Conservation (phyloP, 2,888 invertebrate species). For the Drosophila mimetica region DNA sequence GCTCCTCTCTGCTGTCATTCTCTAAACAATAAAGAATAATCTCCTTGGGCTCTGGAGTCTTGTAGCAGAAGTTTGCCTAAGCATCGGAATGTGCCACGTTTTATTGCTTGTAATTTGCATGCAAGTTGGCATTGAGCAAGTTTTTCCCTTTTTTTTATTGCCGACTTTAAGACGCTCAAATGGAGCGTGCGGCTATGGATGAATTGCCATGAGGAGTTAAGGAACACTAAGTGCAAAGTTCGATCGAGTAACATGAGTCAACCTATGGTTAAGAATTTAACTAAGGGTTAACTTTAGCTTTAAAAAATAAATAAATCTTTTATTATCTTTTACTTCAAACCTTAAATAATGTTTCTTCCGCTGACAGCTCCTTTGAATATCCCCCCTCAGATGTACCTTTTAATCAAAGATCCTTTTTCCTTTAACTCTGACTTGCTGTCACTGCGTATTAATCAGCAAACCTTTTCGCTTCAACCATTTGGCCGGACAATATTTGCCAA, state of each 20-base stretch:
- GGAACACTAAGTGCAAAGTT: constrained; percentile 54
- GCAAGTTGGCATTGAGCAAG: constrained; percentile 55
- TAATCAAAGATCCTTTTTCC: neutral
- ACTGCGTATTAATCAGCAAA: constrained; percentile 78
- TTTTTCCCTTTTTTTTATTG: constrained; percentile 63
- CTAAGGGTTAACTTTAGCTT: neutral
- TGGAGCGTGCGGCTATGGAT: constrained; percentile 57
- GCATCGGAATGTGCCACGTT: constrained; percentile 70
- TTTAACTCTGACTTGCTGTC: constrained; percentile 58
- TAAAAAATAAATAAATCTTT: neutral
- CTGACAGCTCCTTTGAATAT: neutral
- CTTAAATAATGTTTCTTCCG: neutral
- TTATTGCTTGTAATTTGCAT: constrained; percentile 78
- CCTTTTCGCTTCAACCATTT: constrained; percentile 61
- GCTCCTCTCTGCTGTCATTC: constrained; percentile 40
- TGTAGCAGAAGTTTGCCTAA: constrained; percentile 61
- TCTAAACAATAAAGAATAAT: constrained; percentile 82
- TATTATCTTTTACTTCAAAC: neutral
- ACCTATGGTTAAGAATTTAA: neutral
- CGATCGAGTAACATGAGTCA: neutral
- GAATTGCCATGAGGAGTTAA: constrained; percentile 41
- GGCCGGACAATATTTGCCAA: constrained; percentile 82
- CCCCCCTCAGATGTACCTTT: neutral
- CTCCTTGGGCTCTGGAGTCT: constrained; percentile 53
- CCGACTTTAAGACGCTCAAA: constrained; percentile 66